Percentiles rank a stretch among this genome's conserved stretches.
Conservation (phyloP, 1,140 invertebrate species). For the Eriosoma lanigerum region DNA sequence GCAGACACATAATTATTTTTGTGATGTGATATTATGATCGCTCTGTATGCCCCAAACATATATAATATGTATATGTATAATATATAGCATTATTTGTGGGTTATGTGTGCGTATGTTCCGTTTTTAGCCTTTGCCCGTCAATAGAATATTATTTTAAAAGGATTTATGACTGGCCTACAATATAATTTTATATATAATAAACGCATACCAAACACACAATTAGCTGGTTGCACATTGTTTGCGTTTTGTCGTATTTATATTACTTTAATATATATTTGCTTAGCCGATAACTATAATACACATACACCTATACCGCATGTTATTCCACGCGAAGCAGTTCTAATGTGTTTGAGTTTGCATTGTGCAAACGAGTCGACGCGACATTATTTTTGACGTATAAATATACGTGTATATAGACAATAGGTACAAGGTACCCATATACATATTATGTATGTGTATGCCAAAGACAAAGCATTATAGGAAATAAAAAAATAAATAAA, state of each 20-base stretch:
- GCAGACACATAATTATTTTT: too few species aligned
- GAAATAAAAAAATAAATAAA: background rate
- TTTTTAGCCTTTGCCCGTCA: background rate
- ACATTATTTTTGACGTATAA: background rate
- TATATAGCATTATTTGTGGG: too few species aligned
- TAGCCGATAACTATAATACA: slow-evolving; percentile 50
- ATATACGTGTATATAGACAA: background rate
- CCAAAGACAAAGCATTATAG: background rate
- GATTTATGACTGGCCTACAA: background rate
- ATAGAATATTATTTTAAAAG: background rate
- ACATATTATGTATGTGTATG: too few species aligned
- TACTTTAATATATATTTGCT: background rate
- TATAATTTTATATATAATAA: background rate
- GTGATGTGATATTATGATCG: too few species aligned
- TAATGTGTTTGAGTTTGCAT: background rate
- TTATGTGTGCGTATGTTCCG: too few species aligned
- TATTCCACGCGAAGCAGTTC: background rate
- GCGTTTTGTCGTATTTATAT: background rate
- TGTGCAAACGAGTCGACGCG: slow-evolving; percentile 38
- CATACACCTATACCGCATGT: too few species aligned
- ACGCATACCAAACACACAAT: background rate
- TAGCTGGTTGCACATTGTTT: slow-evolving; percentile 33
- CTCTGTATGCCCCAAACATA: too few species aligned
- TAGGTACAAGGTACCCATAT: background rate
- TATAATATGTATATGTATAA: too few species aligned